Conservation (phyloP, 2,888 invertebrate genomes). For the Arge pagana region DNA sequence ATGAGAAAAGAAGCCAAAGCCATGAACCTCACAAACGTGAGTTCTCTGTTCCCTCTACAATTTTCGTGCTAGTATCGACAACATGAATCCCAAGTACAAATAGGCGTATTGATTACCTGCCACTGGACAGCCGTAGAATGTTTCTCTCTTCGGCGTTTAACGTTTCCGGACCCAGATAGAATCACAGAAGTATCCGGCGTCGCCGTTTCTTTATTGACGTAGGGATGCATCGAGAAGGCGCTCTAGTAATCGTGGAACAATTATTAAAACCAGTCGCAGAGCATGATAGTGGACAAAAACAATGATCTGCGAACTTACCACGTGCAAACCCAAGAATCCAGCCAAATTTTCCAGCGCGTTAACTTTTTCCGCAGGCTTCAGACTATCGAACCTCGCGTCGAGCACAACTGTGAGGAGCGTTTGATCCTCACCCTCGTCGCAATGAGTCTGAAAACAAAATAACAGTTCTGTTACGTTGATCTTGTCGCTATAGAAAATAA, state of each 20-base stretch:
- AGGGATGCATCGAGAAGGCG: conserved; percentile 61
- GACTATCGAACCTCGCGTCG: conserved; percentile 68
- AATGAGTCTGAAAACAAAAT: conserved; percentile 50
- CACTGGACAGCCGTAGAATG: conserved; percentile 60
- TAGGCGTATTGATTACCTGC: conserved; percentile 49
- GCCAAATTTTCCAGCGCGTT: conserved; percentile 72
- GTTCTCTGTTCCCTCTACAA: no score
- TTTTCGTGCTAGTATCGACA: neutral
- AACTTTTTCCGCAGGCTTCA: conserved; percentile 69
- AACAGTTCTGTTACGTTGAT: no score
- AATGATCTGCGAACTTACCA: conserved; percentile 59
- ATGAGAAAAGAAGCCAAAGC: no score
- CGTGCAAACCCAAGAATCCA: conserved; percentile 71
- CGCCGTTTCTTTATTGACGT: conserved; percentile 48
- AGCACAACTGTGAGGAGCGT: conserved; percentile 71
- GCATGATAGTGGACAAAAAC: no score
- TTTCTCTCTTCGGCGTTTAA: conserved; percentile 57
- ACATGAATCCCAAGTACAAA: no score
- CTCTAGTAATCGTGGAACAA: conserved; percentile 60
- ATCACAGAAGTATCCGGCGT: conserved; percentile 56
- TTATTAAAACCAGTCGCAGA: conserved; percentile 14
- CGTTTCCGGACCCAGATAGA: conserved; percentile 62
- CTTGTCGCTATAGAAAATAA: no score
- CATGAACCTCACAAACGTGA: no score
- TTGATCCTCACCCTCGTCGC: conserved; percentile 59